A percentile compares a stretch with the other conserved stretches of the same genome.
Evolutionary conservation across 2,113 vertebrate species (phyloP).

Genomic region (Platysternon megacephalum): DNA sequence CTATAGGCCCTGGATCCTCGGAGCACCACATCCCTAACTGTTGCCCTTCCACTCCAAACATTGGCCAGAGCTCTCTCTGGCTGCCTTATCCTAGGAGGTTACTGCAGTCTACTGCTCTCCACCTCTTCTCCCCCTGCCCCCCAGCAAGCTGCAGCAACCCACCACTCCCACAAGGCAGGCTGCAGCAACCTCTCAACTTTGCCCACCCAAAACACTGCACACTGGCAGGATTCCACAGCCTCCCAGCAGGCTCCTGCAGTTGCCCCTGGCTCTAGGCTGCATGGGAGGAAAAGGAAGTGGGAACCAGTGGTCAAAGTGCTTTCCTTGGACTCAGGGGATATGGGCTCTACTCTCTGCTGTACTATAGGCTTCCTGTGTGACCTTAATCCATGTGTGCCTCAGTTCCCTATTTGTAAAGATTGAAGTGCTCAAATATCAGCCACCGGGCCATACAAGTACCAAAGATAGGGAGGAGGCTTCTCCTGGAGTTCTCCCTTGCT

Average conservation of each 20-base stretch:
- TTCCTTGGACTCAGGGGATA: background rate
- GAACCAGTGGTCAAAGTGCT: no score
- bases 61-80: background rate
- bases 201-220: no score
- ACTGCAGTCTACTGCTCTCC: rapidly evolving
- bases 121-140: no score
- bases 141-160: no score
- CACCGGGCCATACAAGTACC: no score
- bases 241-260: rapidly evolving
- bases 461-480: no score
- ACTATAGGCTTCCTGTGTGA: rapidly evolving
- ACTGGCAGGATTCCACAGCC: background rate
- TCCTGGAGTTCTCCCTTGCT: no score
- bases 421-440: no score
- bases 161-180: no score
- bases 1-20: background rate
- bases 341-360: rapidly evolving
- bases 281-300: rapidly evolving
- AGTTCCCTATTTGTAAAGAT: background rate
- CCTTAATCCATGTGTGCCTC: background rate
- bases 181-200: no score
- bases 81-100: rapidly evolving
- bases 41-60: rapidly evolving
- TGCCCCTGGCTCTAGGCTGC: rapidly evolving
- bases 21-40: rapidly evolving